Base-by-base conservation (phyloP, 2,888 invertebrate species). In the Oscheius onirici region DNA sequence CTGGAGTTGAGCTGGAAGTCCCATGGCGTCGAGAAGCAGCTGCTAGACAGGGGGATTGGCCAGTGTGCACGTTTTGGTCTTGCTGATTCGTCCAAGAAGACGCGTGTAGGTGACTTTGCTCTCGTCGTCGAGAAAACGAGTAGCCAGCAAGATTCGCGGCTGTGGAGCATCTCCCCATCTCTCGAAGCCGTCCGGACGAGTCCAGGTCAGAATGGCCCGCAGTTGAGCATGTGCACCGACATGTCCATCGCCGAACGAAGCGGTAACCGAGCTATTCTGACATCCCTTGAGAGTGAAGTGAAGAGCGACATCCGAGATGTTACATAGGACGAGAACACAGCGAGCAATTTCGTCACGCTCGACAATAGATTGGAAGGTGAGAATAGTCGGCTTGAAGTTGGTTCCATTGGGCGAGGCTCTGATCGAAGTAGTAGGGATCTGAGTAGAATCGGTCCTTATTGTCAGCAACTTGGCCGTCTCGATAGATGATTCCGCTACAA, bases 301-400 rank as follows among this genome's bases (percentile, higher is more conserved):
- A 15, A 84, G 77, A 40, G 79, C 75, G 6, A 83, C 75, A 49
- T 83, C 84, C 24, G 82, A 82, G 41, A 83, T 83, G 57, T 84
- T 84, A 67, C 82, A 84, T 10, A 84, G 76, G 1, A 84, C 71
- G 8, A 84, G 73, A 52, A 78, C 77, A 26, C 68, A 68, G 43
- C 28, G 26, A 68, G 68, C 68, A n/a, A 57, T 28, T 10, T 10
- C 26, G n/a, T 28, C 15, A 10, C 34, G 44, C 5, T 57, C 57
- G 8, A 34, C 22, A 13, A 46, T 13, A 3, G 34, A 15, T 1
- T 28, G 55, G 46, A 68, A 68, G 8, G 44, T 68, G 24, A 68
- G 46, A 13, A 49, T 3, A 17, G 68, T 68, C 43, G 68, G 68
- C 49, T 57, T 63, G 22, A 3, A 34, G 34, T 34, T 34, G 8